These are phyloP conservation scores for Enteromius radiatus DNA, from an alignment of 2,797 vertebrate genomes.

Conservation along the genomic window DNA sequence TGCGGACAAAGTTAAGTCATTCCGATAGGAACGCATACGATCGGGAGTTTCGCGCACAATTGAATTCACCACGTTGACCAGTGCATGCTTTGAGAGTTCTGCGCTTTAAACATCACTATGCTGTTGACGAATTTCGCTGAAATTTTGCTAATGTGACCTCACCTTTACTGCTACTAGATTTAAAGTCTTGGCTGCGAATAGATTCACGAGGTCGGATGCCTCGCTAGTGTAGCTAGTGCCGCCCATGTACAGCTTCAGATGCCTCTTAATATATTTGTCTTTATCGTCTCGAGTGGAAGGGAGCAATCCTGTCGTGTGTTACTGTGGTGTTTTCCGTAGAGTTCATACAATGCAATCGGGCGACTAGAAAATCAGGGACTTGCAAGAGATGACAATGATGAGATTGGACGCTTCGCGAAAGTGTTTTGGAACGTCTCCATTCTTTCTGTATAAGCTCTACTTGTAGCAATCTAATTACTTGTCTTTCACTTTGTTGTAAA, in stretches of 20 bases:
- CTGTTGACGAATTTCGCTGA: background rate
- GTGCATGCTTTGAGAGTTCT: background rate
- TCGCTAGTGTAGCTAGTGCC: conserved; percentile 77
- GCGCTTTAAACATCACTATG: background rate
- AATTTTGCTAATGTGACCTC: conserved; percentile 23
- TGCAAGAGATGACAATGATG: conserved; percentile 80
- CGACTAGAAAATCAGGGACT: conserved; percentile 82
- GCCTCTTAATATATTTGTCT: conserved; percentile 77
- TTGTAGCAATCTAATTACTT: conserved; percentile 80
- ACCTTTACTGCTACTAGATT: conserved; percentile 38
- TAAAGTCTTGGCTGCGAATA: conserved; percentile 38
- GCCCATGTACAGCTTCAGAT: conserved; percentile 79
- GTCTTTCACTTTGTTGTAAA: conserved; percentile 82
- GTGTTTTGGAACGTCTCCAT: conserved; percentile 77
- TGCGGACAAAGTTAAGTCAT: background rate
- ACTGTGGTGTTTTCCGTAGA: conserved; percentile 79
- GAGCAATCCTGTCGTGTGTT: conserved; percentile 70
- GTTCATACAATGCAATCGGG: conserved; percentile 82
- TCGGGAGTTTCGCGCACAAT: background rate
- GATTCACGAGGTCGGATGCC: conserved; percentile 63
- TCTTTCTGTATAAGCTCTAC: conserved; percentile 75
- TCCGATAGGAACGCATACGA: no score
- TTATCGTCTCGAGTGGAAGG: conserved; percentile 77
- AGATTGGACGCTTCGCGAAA: conserved; percentile 77
- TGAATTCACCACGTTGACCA: conserved; percentile 5